Evolutionary conservation across 2,113 vertebrate species (phyloP), one percentile per base, ranked within the genome.

Genomic region (Nicator chloris): DNA sequence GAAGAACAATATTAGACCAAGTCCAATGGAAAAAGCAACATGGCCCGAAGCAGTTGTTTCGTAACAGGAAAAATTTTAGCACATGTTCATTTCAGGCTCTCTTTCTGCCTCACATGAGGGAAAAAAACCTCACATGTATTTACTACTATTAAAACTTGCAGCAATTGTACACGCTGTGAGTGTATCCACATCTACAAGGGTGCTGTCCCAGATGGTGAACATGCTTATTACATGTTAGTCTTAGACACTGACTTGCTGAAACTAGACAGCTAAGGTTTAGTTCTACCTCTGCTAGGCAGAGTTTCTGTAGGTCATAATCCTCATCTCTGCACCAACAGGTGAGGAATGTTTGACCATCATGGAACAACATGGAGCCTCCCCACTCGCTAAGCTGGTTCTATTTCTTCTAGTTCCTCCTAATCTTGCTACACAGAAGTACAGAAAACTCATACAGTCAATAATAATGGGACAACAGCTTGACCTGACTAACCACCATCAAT

Each of bases 301-400:
- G 5, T 17, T 71, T 60, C 27, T 6, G 6, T 13, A 79, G 37
- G 19, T 50, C 13, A 65, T 15, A 10, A 26, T 10, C n/a, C 71
- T 68, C 35, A 42, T 13, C 44, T 40, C 27, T n/a, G 31, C 35
- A 66, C 24, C 56, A 75, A 18, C 1, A 20, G 2, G 3, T 18
- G 47, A 0, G 0, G 15, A 65, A 37, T 10, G 53, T 50, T 19
- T 82, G 50, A 59, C 12, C 0, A 0, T 10, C 73, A 35, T 7
- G n/a, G 47, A 75, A 77, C 10, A 68, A 33, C 23, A 30, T 0
- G 8, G 18, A 71, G 37, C 17, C 33, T 21, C 33, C 39, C 33
- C 7, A 19, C 19, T 31, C 0, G 15, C 30, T 39, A 63, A 84
- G 10, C 11, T n/a, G n/a, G n/a, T n/a, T n/a, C 59, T 15, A 10